Conservation (phyloP, 2,888 invertebrate species). For the Coelinius sp. region DNA sequence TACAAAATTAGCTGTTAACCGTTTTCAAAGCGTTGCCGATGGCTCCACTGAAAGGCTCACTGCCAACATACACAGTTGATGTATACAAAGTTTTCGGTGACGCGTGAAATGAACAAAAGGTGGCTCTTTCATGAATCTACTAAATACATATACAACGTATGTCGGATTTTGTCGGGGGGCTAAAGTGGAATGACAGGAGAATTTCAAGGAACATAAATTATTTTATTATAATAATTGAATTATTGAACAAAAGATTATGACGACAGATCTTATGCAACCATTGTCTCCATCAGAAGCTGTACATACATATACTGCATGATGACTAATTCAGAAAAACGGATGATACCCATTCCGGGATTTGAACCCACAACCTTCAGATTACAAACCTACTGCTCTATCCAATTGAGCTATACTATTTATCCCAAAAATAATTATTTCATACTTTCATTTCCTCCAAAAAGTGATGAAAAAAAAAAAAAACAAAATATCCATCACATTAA, state of each 20-base stretch:
- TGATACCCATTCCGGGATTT: no score
- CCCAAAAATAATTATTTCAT: no score
- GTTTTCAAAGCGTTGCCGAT: conserved; percentile 37
- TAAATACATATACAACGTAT: background rate
- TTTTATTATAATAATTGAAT: no score
- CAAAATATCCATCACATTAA: background rate
- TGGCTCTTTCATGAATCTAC: conserved; percentile 2
- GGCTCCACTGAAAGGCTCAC: conserved; percentile 4
- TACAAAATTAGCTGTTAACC: conserved; percentile 42
- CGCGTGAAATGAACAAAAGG: conserved; percentile 36
- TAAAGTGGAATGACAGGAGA: conserved; percentile 1
- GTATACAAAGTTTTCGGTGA: conserved; percentile 34
- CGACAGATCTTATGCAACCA: no score
- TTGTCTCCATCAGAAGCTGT: no score
- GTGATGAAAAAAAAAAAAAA: background rate
- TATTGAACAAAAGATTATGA: no score
- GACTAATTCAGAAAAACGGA: no score
- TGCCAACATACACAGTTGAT: conserved; percentile 35
- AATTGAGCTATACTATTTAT: no score
- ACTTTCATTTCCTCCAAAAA: no score
- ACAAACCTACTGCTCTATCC: no score
- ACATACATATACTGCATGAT: no score
- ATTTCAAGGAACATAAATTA: background rate
- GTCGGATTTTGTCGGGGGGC: background rate
- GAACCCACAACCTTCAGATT: no score